Base-by-base conservation (phyloP, 2,797 vertebrate species). In the Scarus forsteni region DNA sequence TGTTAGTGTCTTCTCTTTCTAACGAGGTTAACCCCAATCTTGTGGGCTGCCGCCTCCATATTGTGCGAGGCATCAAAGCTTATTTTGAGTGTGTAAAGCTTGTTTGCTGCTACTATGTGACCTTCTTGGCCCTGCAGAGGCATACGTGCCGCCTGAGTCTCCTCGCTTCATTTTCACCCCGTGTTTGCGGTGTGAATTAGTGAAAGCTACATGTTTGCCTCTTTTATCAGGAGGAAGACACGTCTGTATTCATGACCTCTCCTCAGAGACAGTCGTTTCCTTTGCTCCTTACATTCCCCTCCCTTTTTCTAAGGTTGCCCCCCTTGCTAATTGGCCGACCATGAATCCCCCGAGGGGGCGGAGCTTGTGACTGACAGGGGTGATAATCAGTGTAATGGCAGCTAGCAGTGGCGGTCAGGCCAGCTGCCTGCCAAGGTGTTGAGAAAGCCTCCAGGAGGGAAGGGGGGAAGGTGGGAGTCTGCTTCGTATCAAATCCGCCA, bases 341-440 rank as follows among this genome's bases (percentile, higher is more conserved):
- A 3, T 62, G 64, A 34, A 49, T 80, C 44, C 77, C 83, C 73
- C 3, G 3, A 36, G 60, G 49, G 42, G 52, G 12, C 4, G 57
- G 60, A 19, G 59, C 61, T 2, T 70, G 60, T 88, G 91, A 92
- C 86, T 80, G 92, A 91, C 92, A 85, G 82, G 45, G 57, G 70
- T 85, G 86, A 85, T 92, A 87, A 93, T 93, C 89, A 55, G 58
- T 39, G 76, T 92, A 92, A 93, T 92, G 77, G 84, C 70, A 66
- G 85, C 63, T 49, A 16, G 76, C 61, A 3, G 66, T 36, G 74
- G 68, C 1, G 16, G 44, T 27, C n/a, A 63, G 75, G 75, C 83
- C 89, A 90, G 87, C 80, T 91, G 89, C 66, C 80, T 66, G 73
- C 79, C 77, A 80, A 90, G 88, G 90, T 91, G 90, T 86, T 38